Conservation (phyloP, 2,797 vertebrate genomes). For the Acanthiza pusilla region DNA sequence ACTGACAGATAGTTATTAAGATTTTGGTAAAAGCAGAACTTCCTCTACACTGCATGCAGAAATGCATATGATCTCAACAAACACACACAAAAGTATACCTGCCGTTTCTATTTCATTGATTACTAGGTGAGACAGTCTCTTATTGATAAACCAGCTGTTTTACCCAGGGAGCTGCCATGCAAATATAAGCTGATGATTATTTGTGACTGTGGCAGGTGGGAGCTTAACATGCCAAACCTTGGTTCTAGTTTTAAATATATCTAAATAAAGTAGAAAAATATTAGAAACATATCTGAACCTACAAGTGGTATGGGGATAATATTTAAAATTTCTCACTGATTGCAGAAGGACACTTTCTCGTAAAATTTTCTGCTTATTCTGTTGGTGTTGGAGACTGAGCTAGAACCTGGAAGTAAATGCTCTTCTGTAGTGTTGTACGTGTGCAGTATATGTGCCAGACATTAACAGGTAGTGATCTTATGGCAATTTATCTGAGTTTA, state of each 20-base stretch:
- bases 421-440: not conserved
- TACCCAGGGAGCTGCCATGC: not conserved
- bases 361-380: constrained; percentile 35
- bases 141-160: not conserved
- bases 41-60: not conserved
- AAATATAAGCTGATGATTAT: not conserved
- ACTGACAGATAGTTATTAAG: not conserved
- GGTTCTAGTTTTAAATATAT: not conserved
- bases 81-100: not conserved
- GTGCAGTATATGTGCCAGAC: not conserved
- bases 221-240: not conserved
- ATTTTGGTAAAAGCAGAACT: not conserved
- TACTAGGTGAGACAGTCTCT: not conserved
- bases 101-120: not conserved
- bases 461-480: not conserved
- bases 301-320: not conserved
- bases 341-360: not conserved
- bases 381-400: constrained; percentile 16
- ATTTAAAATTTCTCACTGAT: not conserved
- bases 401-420: not conserved
- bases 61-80: not conserved
- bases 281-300: not conserved
- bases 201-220: not conserved
- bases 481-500: not conserved
- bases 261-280: not conserved